Conservation (phyloP, 2,113 vertebrate species). For the Archocentrus centrarchus region DNA sequence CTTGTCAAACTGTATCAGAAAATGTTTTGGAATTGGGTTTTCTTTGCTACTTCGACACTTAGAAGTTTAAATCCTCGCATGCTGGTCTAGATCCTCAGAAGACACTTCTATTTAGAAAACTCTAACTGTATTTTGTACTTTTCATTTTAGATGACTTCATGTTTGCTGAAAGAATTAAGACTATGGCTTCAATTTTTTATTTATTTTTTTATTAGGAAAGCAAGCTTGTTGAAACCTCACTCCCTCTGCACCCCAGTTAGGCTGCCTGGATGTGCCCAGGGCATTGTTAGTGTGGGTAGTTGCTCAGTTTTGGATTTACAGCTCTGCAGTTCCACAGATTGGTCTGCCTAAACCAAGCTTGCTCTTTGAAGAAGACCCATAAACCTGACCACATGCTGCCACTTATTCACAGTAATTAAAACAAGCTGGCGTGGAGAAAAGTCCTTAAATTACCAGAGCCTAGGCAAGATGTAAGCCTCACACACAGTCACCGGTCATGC, state of each 20-base stretch:
- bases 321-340: slow-evolving; percentile 77
- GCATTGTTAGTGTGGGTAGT: slow-evolving; percentile 68
- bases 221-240: slow-evolving; percentile 58
- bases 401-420: slow-evolving; percentile 87
- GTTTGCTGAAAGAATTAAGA: slow-evolving; percentile 9
- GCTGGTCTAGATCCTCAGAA: not conserved
- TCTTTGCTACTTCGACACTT: not conserved
- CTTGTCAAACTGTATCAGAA: slow-evolving; percentile 5
- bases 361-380: slow-evolving; percentile 81
- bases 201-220: slow-evolving; percentile 44
- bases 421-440: slow-evolving; percentile 81
- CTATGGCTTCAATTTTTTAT: not conserved
- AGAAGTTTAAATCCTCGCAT: slow-evolving; percentile 2
- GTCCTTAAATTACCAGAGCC: slow-evolving; percentile 78
- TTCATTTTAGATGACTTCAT: slow-evolving; percentile 19
- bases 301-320: slow-evolving; percentile 77
- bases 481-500: slow-evolving; percentile 36
- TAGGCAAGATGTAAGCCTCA: slow-evolving; percentile 68
- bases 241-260: slow-evolving; percentile 5
- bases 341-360: slow-evolving; percentile 70
- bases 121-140: not conserved
- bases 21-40: not conserved
- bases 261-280: slow-evolving; percentile 56
- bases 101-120: not conserved
- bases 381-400: slow-evolving; percentile 84